phyloP scores from a whole-genome alignment of 2,113 vertebrate genomes.

The Chaetops frenatus region DNA sequence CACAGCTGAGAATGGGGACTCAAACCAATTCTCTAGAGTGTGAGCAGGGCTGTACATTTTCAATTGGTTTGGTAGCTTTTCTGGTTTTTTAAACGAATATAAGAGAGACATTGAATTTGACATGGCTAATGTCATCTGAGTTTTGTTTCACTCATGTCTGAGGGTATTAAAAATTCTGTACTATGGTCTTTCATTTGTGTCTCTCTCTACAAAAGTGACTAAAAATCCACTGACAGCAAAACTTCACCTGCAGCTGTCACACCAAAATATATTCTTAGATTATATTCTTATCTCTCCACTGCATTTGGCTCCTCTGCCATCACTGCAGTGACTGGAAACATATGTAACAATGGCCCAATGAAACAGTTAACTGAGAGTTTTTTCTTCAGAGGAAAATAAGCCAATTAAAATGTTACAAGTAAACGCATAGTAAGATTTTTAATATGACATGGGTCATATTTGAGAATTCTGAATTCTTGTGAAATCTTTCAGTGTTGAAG shows the following conservation, averaged over 20 bases:
- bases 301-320: neutral
- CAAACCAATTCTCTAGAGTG: neutral
- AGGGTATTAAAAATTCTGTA: neutral
- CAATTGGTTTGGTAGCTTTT: neutral
- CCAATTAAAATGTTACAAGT: neutral
- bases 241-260: neutral
- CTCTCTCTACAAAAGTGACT: neutral
- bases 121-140: neutral
- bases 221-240: neutral
- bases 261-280: neutral
- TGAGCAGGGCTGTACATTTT: neutral
- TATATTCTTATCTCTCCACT: neutral
- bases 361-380: neutral
- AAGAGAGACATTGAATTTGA: neutral
- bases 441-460: neutral
- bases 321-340: neutral
- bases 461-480: neutral
- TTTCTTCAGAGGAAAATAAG: neutral
- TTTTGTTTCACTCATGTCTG: neutral
- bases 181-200: neutral
- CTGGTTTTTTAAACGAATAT: neutral
- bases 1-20: neutral
- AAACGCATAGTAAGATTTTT: neutral
- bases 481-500: neutral
- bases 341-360: neutral